A percentile compares a stretch with the other conserved stretches of the same genome.
These are phyloP conservation scores for Pachliopta kotzebuea DNA, from an alignment of 2,888 invertebrate genomes.

Conservation along the genomic window DNA sequence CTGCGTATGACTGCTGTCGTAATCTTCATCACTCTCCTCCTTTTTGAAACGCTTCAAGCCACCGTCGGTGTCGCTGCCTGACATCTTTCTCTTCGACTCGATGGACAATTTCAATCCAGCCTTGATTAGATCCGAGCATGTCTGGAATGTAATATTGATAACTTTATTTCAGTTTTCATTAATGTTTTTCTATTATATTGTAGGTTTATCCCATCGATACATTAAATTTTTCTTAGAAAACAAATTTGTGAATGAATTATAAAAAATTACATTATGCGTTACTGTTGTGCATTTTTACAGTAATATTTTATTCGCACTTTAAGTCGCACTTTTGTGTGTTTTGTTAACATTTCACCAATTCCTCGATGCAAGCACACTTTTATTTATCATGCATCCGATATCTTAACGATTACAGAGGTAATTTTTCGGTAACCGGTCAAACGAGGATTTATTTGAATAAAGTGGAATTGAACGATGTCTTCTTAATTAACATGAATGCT, in stretches of 20 bases:
- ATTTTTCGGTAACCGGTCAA: constrained; percentile 9
- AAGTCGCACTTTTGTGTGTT: too few relatives aligned
- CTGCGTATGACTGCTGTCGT: constrained; percentile 77
- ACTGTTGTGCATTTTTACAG: too few relatives aligned
- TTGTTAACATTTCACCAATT: too few relatives aligned
- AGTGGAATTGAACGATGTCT: constrained; percentile 19
- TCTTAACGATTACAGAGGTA: constrained; percentile 1
- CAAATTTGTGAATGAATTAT: too few relatives aligned
- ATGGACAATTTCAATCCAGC: constrained; percentile 94
- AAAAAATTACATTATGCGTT: too few relatives aligned
- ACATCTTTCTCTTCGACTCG: constrained; percentile 91
- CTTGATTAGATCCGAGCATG: constrained; percentile 94
- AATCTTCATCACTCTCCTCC: constrained; percentile 83
- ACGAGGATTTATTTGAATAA: constrained; percentile 18
- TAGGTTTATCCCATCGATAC: too few relatives aligned
- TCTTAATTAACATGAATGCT: too few relatives aligned
- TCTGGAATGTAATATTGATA: constrained; percentile 73
- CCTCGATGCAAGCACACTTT: too few relatives aligned
- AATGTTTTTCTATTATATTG: neutral
- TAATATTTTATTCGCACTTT: too few relatives aligned
- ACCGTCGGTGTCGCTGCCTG: constrained; percentile 81
- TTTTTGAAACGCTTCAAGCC: constrained; percentile 74
- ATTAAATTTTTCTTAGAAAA: too few relatives aligned
- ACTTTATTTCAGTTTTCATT: neutral
- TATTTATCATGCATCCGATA: constrained; percentile 7